Evolutionary conservation across 2,113 vertebrate genomes (phyloP).

Genomic region (Chloroceryle aenea): DNA sequence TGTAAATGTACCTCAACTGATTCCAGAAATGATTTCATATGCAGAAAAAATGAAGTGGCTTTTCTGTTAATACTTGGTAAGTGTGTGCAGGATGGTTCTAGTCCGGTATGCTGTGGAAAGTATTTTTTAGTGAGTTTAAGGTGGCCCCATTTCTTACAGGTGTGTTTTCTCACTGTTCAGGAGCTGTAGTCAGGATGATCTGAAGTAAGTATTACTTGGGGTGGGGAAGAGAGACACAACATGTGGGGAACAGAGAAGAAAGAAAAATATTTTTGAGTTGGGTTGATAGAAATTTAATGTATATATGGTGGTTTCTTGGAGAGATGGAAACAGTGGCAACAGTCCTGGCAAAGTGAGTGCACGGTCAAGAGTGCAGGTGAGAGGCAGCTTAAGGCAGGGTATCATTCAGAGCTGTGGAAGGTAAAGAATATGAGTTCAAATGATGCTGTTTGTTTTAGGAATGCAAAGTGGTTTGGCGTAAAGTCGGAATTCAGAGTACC

Average conservation of each 20-base stretch:
- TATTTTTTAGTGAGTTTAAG: not conserved
- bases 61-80: not conserved
- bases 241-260: not conserved
- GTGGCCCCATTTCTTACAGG: not conserved
- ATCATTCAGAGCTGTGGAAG: not conserved
- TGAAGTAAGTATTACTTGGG: not conserved
- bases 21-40: not conserved
- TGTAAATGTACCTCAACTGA: not conserved
- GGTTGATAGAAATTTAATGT: not conserved
- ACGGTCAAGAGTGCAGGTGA: not conserved
- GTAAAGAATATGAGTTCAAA: not conserved
- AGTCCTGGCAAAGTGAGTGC: not conserved
- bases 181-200: not conserved
- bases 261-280: not conserved
- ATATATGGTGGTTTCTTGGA: not conserved
- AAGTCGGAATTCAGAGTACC: not conserved
- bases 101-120: rapidly evolving
- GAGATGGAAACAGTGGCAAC: not conserved
- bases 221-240: not conserved
- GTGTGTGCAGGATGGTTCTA: not conserved
- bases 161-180: not conserved
- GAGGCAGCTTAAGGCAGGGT: not conserved
- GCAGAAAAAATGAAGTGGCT: not conserved
- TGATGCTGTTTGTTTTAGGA: not conserved
- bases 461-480: not conserved